phyloP scores from a whole-genome alignment of 37 sponge, comb jelly and placozoan species.

The Ephydatia muelleri region DNA sequence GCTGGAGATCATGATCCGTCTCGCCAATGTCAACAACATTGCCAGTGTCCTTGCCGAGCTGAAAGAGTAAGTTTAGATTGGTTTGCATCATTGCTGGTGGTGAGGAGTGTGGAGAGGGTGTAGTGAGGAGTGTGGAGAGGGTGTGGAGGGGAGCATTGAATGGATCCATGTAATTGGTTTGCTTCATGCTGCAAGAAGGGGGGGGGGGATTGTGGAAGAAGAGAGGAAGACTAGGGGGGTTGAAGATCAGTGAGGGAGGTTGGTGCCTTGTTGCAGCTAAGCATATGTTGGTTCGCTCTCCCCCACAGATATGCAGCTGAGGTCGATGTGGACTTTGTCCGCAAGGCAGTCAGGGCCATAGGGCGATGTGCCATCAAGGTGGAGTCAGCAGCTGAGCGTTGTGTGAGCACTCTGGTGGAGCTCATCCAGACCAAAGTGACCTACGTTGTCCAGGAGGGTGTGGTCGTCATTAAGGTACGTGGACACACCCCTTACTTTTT shows the following conservation, averaged over 20 bases:
- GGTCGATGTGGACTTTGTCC: slow-evolving; percentile 99
- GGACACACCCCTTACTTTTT: not conserved
- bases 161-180: too few relatives aligned
- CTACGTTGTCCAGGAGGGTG: slow-evolving; percentile 98
- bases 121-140: too few relatives aligned
- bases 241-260: too few relatives aligned
- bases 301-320: slow-evolving; percentile 88
- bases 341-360: slow-evolving; percentile 97
- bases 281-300: not conserved
- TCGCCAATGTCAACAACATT: slow-evolving; percentile 86
- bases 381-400: slow-evolving; percentile 89
- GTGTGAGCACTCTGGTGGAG: slow-evolving; percentile 93
- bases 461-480: slow-evolving; percentile 90
- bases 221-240: not conserved
- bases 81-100: too few relatives aligned
- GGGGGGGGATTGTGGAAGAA: not conserved
- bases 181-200: too few relatives aligned
- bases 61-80: slow-evolving; percentile 83
- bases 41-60: slow-evolving; percentile 93
- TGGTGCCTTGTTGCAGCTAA: not conserved
- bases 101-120: not conserved
- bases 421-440: slow-evolving; percentile 99
- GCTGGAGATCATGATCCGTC: slow-evolving; percentile 98
- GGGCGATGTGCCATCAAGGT: slow-evolving; percentile 99
- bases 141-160: too few relatives aligned